Conservation (phyloP, 2,113 vertebrate genomes). For the Tragulus kanchil region DNA sequence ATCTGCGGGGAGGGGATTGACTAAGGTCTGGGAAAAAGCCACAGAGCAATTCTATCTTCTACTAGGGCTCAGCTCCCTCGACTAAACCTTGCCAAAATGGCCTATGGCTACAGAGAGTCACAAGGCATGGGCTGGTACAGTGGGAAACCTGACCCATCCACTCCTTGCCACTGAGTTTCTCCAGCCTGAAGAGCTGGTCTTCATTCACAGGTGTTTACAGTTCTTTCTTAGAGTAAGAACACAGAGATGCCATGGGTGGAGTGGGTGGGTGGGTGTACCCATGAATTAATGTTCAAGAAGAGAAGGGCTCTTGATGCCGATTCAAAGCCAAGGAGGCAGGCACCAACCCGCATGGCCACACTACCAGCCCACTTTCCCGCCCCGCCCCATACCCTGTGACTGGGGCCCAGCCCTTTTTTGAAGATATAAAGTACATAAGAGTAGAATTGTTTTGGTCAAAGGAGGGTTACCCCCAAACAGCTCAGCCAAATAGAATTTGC, state of each 20-base stretch:
- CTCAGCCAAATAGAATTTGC: constrained; percentile 9
- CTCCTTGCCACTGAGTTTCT: constrained; percentile 7
- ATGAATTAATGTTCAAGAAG: constrained; percentile 38
- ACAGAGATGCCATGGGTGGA: not conserved
- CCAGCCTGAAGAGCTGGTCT: not conserved
- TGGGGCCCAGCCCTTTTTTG: constrained; percentile 61
- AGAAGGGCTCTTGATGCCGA: constrained; percentile 23
- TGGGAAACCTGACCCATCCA: not conserved
- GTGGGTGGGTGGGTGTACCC: not conserved
- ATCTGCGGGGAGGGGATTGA: not conserved
- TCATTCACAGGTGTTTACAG: constrained; percentile 6
- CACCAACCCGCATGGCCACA: constrained; percentile 4
- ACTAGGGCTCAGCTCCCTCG: not conserved
- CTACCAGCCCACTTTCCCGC: constrained; percentile 45
- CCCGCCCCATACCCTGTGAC: constrained; percentile 68
- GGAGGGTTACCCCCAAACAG: not conserved
- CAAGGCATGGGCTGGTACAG: constrained; percentile 7
- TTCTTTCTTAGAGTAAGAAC: constrained; percentile 53
- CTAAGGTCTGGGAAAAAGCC: not conserved
- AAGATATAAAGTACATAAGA: constrained; percentile 51
- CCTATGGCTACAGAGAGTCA: not conserved
- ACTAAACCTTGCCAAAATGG: constrained; percentile 19
- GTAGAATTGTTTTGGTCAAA: constrained; percentile 31
- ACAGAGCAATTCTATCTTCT: not conserved
- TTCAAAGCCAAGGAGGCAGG: constrained; percentile 53